These are phyloP conservation scores for Dolichallabes microphthalmus DNA, from an alignment of 2,113 vertebrate genomes.

Conservation along the genomic window DNA sequence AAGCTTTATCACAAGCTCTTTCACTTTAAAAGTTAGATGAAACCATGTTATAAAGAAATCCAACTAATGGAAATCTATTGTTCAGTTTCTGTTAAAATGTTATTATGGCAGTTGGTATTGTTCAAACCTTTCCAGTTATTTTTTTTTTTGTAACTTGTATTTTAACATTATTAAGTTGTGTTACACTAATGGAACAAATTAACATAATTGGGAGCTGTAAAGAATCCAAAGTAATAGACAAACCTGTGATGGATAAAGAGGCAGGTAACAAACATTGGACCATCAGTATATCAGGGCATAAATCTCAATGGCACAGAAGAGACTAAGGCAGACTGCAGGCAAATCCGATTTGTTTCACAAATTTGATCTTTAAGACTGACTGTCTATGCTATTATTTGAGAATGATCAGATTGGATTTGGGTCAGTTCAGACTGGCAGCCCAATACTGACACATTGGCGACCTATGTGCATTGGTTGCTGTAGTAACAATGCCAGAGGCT, in stretches of 20 bases:
- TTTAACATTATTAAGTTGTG: neutral
- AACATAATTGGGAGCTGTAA: neutral
- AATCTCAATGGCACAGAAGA: neutral
- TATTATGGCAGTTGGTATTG: neutral
- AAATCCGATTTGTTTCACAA: too few relatives aligned
- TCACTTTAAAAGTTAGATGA: too few relatives aligned
- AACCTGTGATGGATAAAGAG: neutral
- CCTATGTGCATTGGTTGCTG: too few relatives aligned
- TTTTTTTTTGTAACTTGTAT: too few relatives aligned
- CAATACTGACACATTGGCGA: too few relatives aligned
- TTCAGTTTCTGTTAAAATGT: neutral
- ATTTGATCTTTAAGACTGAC: too few relatives aligned
- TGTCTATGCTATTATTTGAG: too few relatives aligned
- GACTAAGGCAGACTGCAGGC: too few relatives aligned
- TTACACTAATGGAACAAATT: neutral
- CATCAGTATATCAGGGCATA: neutral
- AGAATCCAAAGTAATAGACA: neutral
- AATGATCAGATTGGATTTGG: too few relatives aligned
- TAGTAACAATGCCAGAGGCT: too few relatives aligned
- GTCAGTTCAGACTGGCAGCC: too few relatives aligned
- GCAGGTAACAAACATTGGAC: neutral
- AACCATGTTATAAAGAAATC: neutral
- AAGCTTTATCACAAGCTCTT: neutral
- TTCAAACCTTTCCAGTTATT: neutral
- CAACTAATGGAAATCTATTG: neutral